phyloP scores from a whole-genome alignment of 2,113 vertebrate species.

The Nyctereutes procyonoides region DNA sequence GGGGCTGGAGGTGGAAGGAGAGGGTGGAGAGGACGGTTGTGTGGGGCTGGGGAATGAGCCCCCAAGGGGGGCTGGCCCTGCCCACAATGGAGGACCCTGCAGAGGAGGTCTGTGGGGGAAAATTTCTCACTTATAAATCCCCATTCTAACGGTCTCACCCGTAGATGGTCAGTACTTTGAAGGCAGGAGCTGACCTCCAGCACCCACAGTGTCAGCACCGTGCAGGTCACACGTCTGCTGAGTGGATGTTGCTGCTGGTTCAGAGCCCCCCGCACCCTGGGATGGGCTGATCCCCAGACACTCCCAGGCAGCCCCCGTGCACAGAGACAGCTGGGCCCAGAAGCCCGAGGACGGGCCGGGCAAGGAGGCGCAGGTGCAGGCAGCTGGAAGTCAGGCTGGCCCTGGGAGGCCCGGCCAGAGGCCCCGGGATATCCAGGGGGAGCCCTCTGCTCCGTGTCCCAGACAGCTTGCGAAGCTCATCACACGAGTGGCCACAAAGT shows the following conservation, averaged over 20 bases:
- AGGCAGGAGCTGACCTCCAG: neutral
- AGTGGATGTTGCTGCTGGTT: neutral
- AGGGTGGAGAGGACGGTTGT: neutral
- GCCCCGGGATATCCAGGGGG: rapidly evolving
- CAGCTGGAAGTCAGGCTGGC: neutral
- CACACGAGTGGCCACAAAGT: too few species aligned
- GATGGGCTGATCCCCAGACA: neutral
- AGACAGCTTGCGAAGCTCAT: neutral
- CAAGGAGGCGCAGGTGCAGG: rapidly evolving
- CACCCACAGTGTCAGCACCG: rapidly evolving
- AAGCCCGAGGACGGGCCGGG: neutral
- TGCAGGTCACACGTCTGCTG: neutral
- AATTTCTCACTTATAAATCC: neutral
- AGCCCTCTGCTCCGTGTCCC: neutral
- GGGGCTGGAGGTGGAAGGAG: neutral
- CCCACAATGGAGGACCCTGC: rapidly evolving
- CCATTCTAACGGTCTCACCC: neutral
- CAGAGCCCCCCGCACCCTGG: neutral
- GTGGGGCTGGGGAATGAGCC: neutral
- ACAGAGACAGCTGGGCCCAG: rapidly evolving
- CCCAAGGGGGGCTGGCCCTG: neutral
- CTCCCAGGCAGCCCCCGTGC: rapidly evolving
- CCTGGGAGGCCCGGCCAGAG: rapidly evolving
- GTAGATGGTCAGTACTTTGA: rapidly evolving
- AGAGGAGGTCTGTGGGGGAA: neutral